Percentiles rank a stretch among this genome's conserved stretches.
These are phyloP conservation scores for Adoxophyes honmai DNA, from an alignment of 1,140 invertebrate genomes.

Conservation along the genomic window DNA sequence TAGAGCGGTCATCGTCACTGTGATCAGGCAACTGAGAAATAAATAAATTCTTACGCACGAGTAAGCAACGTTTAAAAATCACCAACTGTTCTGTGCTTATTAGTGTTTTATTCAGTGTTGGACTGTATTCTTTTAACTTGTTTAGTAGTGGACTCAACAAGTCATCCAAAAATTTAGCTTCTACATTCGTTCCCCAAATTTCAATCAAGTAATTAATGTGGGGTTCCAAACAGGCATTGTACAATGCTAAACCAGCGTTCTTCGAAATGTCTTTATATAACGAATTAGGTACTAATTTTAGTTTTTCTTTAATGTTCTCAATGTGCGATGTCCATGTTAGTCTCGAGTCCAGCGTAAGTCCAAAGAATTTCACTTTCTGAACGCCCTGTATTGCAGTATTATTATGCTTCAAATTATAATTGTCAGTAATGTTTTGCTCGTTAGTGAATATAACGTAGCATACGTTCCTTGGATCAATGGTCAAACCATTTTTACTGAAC, in stretches of 20 bases:
- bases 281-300: too few species aligned
- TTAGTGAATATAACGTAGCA: not conserved
- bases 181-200: not conserved
- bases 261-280: not conserved
- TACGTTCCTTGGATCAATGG: not conserved
- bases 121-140: too few species aligned
- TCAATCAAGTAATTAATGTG: not conserved
- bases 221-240: not conserved
- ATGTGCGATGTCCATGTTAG: not conserved
- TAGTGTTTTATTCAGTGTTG: too few species aligned
- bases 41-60: too few species aligned
- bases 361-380: not conserved
- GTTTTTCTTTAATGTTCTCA: not conserved
- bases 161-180: too few species aligned
- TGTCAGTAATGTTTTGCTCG: not conserved
- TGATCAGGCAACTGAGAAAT: too few species aligned
- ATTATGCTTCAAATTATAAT: not conserved
- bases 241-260: not conserved
- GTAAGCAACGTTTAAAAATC: too few species aligned
- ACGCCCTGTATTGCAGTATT: not conserved
- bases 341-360: not conserved
- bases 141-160: too few species aligned
- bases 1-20: too few species aligned
- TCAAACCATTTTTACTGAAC: not conserved
- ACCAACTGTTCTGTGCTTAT: too few species aligned